Conservation (phyloP, 2,797 vertebrate genomes). For the Myoxocephalus aenaeus region DNA sequence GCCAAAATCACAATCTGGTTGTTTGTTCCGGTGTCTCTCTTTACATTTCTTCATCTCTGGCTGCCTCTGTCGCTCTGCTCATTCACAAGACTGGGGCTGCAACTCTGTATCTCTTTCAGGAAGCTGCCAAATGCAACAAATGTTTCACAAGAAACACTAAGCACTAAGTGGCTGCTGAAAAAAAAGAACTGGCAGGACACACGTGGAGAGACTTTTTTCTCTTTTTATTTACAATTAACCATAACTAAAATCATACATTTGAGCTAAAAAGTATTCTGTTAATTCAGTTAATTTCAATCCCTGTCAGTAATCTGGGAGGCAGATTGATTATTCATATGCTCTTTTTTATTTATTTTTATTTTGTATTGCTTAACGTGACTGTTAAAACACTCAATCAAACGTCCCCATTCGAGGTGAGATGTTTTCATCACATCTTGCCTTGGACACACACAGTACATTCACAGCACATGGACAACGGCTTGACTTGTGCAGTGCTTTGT, state of each 20-base stretch:
- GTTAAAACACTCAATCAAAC: background rate
- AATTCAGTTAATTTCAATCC: background rate
- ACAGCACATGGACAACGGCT: background rate
- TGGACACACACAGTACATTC: background rate
- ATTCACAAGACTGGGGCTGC: background rate
- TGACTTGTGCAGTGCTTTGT: background rate
- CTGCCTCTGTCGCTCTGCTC: slow-evolving; percentile 2
- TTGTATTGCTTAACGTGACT: background rate
- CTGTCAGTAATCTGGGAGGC: background rate
- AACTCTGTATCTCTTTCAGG: slow-evolving; percentile 20
- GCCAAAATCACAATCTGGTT: background rate
- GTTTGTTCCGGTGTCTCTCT: background rate
- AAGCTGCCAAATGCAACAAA: slow-evolving; percentile 25
- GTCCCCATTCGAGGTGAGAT: background rate
- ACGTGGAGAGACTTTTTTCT: background rate
- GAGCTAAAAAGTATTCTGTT: background rate
- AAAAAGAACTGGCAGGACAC: background rate
- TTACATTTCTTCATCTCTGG: background rate
- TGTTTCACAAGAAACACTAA: slow-evolving; percentile 36
- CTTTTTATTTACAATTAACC: too few species aligned
- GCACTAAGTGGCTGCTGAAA: background rate
- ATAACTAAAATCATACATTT: too few species aligned
- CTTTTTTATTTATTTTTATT: background rate
- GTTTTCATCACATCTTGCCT: background rate
- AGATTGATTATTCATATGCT: background rate